Evolutionary conservation across 2,797 vertebrate genomes (phyloP), one percentile per base, ranked within the genome.

Genomic region (Poecile montanus): DNA sequence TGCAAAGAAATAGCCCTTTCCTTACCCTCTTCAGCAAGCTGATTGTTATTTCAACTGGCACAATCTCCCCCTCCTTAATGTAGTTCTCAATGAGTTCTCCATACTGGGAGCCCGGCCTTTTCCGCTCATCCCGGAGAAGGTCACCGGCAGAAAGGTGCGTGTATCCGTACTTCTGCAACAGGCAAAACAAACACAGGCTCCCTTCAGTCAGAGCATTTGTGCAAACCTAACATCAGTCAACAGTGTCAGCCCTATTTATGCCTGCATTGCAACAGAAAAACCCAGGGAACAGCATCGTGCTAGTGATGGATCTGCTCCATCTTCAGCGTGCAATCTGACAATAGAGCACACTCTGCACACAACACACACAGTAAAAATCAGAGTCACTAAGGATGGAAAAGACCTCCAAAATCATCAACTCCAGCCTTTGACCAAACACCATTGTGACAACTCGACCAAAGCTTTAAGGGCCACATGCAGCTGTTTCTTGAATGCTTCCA

Each of bases 41-140:
- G 98, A 99, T 99, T 88, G 99, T 99, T 97, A 99, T 99, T 95
- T 99, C 98, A 89, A 99, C 99, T 0, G 99, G 99, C 42, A 99
- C 99, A 8, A 99, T 99, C 97, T 98, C 98, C 61, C 99, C 99
- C 54, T 99, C 99, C 94, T 98, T 99, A 95, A 99, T 99, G 96
- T 98, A 98, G 96, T 61, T 98, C 96, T 98, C 98, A 82, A 99
- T 99, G 91, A 99, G 99, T 94, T 98, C 98, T 79, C 99, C 99
- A 32, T 92, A 98, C 93, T 99, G 98, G 2, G 99, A 99, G 44
- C 97, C 98, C 30, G 98, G 98, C 87, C 99, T 98, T 53, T 98
- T 98, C 62, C 98, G 98, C 96, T 99, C 99, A 29, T 98, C 99
- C 85, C 99, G 98, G 91, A 99, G 98, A 72, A 99, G 97, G 96